Percentiles rank a stretch among this genome's conserved stretches.
Conservation (phyloP, 2,797 vertebrate species). For the Betta splendens region DNA sequence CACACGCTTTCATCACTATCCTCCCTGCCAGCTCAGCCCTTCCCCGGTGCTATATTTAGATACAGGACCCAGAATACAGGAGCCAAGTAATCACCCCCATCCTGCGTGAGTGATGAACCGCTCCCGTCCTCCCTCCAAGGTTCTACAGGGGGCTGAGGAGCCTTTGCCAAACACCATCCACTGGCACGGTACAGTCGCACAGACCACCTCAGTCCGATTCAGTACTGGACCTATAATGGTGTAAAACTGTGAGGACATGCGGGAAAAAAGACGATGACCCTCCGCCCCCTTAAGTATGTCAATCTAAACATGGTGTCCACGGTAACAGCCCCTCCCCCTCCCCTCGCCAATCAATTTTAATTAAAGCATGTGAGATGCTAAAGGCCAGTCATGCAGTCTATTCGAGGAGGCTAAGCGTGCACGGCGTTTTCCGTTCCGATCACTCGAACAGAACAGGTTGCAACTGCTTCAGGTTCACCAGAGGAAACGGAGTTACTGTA, state of each 20-base stretch:
- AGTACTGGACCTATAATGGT: not conserved
- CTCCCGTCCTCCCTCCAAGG: constrained; percentile 47
- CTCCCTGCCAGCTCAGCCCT: constrained; percentile 33
- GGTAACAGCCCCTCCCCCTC: constrained; percentile 58
- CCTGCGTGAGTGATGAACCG: constrained; percentile 74
- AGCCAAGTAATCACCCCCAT: constrained; percentile 72
- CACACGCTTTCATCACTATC: constrained; percentile 51
- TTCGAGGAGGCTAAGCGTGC: not conserved
- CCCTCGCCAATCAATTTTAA: constrained; percentile 73
- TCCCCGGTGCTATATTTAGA: constrained; percentile 70
- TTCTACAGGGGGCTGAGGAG: constrained; percentile 39
- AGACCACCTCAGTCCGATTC: not conserved
- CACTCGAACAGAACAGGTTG: too few relatives aligned
- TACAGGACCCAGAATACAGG: constrained; percentile 64
- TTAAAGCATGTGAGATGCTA: constrained; percentile 75
- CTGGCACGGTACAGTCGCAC: constrained; percentile 13
- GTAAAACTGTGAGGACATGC: not conserved
- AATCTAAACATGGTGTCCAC: constrained; percentile 72
- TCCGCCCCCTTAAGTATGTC: constrained; percentile 37
- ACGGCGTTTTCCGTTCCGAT: not conserved
- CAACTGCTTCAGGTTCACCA: too few relatives aligned
- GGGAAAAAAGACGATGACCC: constrained; percentile 1
- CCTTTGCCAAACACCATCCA: constrained; percentile 30
- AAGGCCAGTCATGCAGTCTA: constrained; percentile 60
- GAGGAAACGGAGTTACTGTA: too few relatives aligned